These are phyloP conservation scores for Machaerirhynchus nigripectus DNA, from an alignment of 2,113 vertebrate genomes.

Conservation along the genomic window DNA sequence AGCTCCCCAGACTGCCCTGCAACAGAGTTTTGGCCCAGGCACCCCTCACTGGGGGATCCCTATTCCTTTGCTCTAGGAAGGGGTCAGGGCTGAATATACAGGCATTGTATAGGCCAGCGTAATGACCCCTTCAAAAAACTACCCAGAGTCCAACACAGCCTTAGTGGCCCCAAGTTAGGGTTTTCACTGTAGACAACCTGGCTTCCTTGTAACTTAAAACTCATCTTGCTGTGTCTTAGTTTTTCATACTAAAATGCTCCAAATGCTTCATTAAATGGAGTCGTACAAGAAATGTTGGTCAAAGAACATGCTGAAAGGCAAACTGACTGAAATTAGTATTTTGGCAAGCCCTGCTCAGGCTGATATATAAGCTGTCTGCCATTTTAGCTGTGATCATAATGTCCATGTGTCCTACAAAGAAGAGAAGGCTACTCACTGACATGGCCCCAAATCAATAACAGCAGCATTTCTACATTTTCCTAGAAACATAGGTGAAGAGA, in stretches of 20 bases:
- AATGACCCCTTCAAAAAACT: neutral
- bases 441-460: neutral
- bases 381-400: neutral
- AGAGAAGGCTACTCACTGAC: neutral
- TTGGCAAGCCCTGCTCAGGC: neutral
- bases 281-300: neutral
- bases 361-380: neutral
- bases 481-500: neutral
- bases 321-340: neutral
- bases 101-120: neutral
- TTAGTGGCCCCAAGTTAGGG: neutral
- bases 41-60: accelerated
- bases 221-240: neutral
- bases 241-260: neutral
- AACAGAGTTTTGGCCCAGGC: neutral
- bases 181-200: neutral
- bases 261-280: neutral
- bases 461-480: neutral
- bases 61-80: neutral
- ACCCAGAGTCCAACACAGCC: neutral
- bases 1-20: neutral
- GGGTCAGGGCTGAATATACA: neutral
- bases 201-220: neutral
- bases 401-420: neutral
- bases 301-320: neutral